phyloP scores from a whole-genome alignment of 2,888 invertebrate species.

The Anticlea derivata region DNA sequence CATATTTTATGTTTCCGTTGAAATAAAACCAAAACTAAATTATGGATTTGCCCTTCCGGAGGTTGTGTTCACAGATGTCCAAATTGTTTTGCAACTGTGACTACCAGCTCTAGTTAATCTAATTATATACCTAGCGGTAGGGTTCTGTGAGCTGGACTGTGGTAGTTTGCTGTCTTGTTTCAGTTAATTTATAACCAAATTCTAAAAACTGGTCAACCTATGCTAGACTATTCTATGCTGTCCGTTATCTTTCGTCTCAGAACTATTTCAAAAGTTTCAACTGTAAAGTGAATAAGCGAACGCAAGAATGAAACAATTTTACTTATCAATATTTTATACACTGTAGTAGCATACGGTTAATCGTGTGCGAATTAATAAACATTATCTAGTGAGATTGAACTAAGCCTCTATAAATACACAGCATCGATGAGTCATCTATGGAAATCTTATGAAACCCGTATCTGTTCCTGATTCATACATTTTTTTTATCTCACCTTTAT shows the following conservation, averaged over 20 bases:
- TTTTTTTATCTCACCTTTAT: conserved; percentile 4
- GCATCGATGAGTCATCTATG: conserved; percentile 30
- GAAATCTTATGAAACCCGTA: conserved; percentile 27
- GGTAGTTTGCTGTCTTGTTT: too few species aligned
- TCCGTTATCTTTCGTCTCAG: too few species aligned
- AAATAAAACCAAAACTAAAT: conserved; percentile 12
- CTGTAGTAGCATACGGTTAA: conserved; percentile 5
- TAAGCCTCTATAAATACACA: conserved; percentile 30
- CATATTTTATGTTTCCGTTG: conserved; percentile 35
- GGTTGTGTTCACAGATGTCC: conserved; percentile 3
- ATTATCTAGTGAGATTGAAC: conserved; percentile 30
- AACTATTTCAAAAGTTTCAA: too few species aligned
- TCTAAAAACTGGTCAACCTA: too few species aligned
- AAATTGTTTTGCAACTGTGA: background rate
- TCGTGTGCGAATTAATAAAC: conserved; percentile 26
- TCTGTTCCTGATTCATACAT: conserved; percentile 25
- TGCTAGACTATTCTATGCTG: too few species aligned
- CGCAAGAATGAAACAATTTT: conserved; percentile 9
- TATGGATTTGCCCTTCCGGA: conserved; percentile 27
- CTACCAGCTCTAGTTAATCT: background rate
- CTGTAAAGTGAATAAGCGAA: background rate
- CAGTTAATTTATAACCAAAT: too few species aligned
- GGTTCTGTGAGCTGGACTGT: too few species aligned
- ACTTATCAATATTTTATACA: conserved; percentile 4
- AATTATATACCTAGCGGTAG: too few species aligned